phyloP scores from a whole-genome alignment of 2,113 vertebrate genomes.

The Morone saxatilis region DNA sequence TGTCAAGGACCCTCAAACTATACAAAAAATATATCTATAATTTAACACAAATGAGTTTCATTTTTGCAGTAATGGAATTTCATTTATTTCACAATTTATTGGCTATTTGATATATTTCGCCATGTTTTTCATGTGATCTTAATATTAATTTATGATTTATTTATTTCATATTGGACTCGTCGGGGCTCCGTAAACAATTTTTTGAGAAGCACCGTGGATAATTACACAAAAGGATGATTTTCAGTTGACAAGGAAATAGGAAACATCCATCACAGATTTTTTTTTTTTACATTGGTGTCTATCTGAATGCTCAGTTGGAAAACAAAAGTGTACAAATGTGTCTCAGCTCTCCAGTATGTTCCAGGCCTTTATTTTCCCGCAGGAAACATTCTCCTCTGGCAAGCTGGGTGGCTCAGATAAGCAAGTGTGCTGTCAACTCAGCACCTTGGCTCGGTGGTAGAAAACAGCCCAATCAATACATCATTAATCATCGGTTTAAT shows the following conservation, averaged over 20 bases:
- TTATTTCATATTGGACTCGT: not conserved
- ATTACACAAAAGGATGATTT: slow-evolving; percentile 14
- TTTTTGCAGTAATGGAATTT: not conserved
- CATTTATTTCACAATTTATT: not conserved
- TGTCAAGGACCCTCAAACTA: too few relatives aligned
- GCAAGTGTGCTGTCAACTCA: slow-evolving; percentile 80
- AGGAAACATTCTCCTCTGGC: slow-evolving; percentile 71
- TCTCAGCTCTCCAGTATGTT: slow-evolving; percentile 31
- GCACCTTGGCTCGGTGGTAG: slow-evolving; percentile 72
- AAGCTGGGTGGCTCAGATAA: slow-evolving; percentile 82
- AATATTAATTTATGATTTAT: not conserved
- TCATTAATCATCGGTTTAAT: slow-evolving; percentile 84
- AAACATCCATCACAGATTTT: slow-evolving; percentile 41
- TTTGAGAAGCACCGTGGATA: not conserved
- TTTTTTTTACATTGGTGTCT: not conserved
- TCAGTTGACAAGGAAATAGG: slow-evolving; percentile 14
- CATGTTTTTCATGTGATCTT: too few relatives aligned
- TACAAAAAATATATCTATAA: too few relatives aligned
- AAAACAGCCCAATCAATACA: slow-evolving; percentile 82
- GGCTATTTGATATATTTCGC: not conserved
- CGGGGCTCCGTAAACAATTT: not conserved
- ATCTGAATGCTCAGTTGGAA: slow-evolving; percentile 38
- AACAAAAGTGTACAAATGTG: slow-evolving; percentile 69
- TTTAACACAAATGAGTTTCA: too few relatives aligned
- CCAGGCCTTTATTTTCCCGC: slow-evolving; percentile 50